Evolutionary conservation across 1,140 invertebrate genomes (phyloP).

Genomic region (Lepidotrigona ventralis): DNA sequence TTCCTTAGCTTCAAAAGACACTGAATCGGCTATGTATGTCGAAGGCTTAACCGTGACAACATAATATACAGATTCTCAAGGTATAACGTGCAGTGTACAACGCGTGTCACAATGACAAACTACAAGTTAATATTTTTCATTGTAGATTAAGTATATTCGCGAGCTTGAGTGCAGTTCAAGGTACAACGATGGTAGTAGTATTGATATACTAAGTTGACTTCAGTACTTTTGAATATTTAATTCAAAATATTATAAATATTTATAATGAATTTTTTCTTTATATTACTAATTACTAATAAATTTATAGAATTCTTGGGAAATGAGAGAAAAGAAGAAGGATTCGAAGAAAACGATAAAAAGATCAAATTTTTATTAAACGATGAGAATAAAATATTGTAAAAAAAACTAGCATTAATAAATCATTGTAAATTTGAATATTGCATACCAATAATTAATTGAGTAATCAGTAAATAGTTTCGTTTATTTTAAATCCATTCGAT

Average conservation of each 20-base stretch:
- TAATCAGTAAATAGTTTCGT: not conserved
- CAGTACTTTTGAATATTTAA: too few species aligned
- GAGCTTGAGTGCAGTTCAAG: slow-evolving; percentile 22
- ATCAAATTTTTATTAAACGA: too few species aligned
- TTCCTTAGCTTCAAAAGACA: slow-evolving; percentile 20
- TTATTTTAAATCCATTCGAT: not conserved
- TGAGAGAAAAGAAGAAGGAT: too few species aligned
- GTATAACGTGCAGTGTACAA: slow-evolving; percentile 4
- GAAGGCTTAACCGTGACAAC: not conserved
- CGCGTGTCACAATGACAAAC: slow-evolving; percentile 25
- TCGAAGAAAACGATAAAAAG: too few species aligned
- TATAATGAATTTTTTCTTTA: too few species aligned
- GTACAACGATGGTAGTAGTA: not conserved
- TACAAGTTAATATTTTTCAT: slow-evolving; percentile 35
- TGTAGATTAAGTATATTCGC: slow-evolving; percentile 14
- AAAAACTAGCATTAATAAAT: too few species aligned
- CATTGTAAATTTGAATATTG: too few species aligned
- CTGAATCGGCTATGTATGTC: slow-evolving; percentile 4
- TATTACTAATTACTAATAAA: too few species aligned
- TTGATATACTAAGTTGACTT: too few species aligned
- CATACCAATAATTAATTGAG: not conserved
- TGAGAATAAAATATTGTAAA: too few species aligned
- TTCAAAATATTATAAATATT: too few species aligned
- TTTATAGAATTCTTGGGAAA: too few species aligned
- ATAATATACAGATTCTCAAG: slow-evolving; percentile 6